Conservation (phyloP, 64 coral and sea anemone species). For the Astreopora myriophthalma region DNA sequence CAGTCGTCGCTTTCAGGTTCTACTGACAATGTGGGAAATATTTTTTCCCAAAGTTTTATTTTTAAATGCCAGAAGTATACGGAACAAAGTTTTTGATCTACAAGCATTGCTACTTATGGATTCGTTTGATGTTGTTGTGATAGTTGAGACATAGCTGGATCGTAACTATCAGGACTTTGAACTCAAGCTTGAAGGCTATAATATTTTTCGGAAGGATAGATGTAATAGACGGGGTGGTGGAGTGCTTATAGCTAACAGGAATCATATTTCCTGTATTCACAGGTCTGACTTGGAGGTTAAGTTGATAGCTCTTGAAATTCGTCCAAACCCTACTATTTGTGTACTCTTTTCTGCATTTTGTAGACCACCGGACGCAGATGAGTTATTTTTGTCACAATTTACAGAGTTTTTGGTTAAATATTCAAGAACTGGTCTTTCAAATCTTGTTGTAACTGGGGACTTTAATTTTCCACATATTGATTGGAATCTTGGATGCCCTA, state of each 20-base stretch:
- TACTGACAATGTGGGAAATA: background rate
- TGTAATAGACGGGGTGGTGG: conserved; percentile 60
- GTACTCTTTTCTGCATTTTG: conserved; percentile 45
- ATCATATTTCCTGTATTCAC: conserved; percentile 47
- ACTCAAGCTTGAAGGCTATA: too few species aligned
- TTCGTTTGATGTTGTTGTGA: conserved; percentile 41
- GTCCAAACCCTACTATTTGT: conserved; percentile 38
- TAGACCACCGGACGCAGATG: conserved; percentile 47
- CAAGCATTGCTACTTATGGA: conserved; percentile 45
- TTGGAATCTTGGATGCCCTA: conserved; percentile 49
- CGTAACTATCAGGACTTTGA: conserved; percentile 26
- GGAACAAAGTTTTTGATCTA: conserved; percentile 37
- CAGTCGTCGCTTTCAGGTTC: background rate
- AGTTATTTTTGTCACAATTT: conserved; percentile 32
- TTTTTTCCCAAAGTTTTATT: background rate
- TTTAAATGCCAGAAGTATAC: too few species aligned
- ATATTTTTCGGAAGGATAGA: background rate
- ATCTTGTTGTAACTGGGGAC: conserved; percentile 64
- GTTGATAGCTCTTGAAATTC: conserved; percentile 13
- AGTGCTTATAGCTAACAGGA: conserved; percentile 54
- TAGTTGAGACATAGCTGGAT: conserved; percentile 50
- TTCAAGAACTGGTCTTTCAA: conserved; percentile 15
- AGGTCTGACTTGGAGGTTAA: conserved; percentile 13
- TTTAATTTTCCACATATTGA: conserved; percentile 60
- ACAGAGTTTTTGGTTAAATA: conserved; percentile 55